Percentiles rank a stretch among this genome's conserved stretches.
Conservation (phyloP, 2,113 vertebrate genomes). For the Haliaeetus leucogaster region DNA sequence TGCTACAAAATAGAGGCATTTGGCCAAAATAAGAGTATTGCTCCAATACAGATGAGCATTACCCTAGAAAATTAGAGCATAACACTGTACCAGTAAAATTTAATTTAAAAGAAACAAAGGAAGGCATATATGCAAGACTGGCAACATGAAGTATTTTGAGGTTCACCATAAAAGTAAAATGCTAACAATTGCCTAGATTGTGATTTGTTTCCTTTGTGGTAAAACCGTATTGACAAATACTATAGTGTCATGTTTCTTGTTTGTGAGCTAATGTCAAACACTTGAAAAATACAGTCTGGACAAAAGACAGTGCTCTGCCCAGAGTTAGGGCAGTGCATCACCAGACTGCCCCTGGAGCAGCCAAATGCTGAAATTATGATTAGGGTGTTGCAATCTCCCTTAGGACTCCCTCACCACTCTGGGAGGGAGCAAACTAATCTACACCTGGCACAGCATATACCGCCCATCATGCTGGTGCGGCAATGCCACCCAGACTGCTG, state of each 20-base stretch:
- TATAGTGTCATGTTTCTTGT: background rate
- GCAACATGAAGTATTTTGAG: background rate
- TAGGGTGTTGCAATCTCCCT: background rate
- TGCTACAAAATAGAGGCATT: background rate
- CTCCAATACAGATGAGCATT: background rate
- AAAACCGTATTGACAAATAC: background rate
- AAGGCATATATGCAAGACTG: background rate
- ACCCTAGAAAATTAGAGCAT: background rate
- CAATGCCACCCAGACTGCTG: background rate
- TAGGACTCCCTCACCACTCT: background rate
- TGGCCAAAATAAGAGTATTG: background rate
- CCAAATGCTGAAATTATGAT: background rate
- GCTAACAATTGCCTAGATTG: background rate
- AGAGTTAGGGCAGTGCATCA: background rate
- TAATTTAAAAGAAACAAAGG: background rate
- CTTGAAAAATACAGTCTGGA: background rate
- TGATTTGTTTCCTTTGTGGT: background rate
- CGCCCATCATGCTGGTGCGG: accelerated
- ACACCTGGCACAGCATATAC: background rate
- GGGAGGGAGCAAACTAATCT: background rate
- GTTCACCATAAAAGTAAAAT: background rate
- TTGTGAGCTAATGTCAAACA: background rate
- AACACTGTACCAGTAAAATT: background rate
- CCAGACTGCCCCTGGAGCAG: background rate
- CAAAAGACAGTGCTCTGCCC: background rate